These are phyloP conservation scores for Portevinia maculata DNA, from an alignment of 2,888 invertebrate species.

Conservation along the genomic window DNA sequence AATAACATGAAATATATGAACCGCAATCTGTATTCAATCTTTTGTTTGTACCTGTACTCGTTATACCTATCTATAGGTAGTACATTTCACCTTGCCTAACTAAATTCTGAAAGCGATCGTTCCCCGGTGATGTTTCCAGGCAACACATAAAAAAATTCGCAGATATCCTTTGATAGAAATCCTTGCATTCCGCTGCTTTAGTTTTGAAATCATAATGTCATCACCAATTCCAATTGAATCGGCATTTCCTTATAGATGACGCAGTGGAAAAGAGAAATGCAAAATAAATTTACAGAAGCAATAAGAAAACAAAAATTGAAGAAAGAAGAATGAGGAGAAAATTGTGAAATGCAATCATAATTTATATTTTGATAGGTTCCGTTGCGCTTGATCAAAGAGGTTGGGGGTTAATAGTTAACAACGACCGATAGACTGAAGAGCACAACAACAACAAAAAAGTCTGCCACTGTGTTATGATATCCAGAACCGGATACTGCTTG, in stretches of 20 bases:
- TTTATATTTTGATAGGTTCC: constrained; percentile 29
- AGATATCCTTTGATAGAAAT: no score
- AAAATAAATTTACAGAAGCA: background rate
- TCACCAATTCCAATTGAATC: background rate
- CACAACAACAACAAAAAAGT: background rate
- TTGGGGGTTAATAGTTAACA: background rate
- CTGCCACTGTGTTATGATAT: background rate
- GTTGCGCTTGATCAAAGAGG: constrained; percentile 2
- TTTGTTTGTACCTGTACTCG: no score
- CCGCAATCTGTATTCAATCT: no score
- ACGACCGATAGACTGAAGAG: background rate
- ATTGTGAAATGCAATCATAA: constrained; percentile 37
- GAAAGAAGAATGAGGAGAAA: background rate
- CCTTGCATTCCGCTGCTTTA: no score
- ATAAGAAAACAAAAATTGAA: no score
- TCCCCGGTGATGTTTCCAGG: no score
- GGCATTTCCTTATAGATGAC: background rate
- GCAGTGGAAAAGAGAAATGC: background rate
- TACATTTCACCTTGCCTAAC: no score
- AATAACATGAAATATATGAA: no score
- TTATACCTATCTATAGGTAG: no score
- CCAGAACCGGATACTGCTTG: constrained; percentile 3
- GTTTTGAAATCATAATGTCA: no score
- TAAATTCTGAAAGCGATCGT: no score
- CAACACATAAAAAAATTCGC: no score